Conservation (phyloP, 1,140 invertebrate species). For the Pogonus chalceus region DNA sequence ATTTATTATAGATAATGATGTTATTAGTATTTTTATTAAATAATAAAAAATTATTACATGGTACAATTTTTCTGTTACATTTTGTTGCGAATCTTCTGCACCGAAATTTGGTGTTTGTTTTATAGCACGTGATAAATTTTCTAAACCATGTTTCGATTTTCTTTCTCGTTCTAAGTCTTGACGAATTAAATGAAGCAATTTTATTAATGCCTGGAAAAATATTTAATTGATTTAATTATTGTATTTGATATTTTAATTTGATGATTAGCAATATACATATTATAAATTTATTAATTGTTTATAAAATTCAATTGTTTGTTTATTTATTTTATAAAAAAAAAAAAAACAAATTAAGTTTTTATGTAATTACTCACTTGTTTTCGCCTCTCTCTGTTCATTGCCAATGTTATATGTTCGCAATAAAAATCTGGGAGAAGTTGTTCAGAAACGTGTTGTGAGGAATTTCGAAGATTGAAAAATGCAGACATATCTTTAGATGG, state of each 20-base stretch:
- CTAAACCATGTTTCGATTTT: slow-evolving; percentile 74
- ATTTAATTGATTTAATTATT: slow-evolving; percentile 1
- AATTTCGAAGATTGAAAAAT: slow-evolving; percentile 47
- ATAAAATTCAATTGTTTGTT: not conserved
- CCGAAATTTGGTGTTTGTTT: slow-evolving; percentile 82
- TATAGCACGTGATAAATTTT: slow-evolving; percentile 84
- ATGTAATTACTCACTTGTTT: slow-evolving; percentile 49
- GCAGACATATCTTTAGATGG: slow-evolving; percentile 62
- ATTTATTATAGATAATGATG: slow-evolving; percentile 5
- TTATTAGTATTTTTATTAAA: slow-evolving; percentile 8
- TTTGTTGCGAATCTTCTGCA: slow-evolving; percentile 82
- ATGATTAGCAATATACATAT: not conserved
- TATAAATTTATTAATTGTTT: not conserved
- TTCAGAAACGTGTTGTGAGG: slow-evolving; percentile 47
- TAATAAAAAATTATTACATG: slow-evolving; percentile 50
- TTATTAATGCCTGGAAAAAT: slow-evolving; percentile 54
- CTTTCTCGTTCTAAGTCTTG: slow-evolving; percentile 77
- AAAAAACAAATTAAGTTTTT: slow-evolving; percentile 8
- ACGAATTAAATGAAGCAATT: slow-evolving; percentile 70
- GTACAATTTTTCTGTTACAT: slow-evolving; percentile 81
- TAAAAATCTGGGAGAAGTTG: slow-evolving; percentile 89
- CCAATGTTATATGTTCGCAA: slow-evolving; percentile 84
- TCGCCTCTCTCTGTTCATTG: slow-evolving; percentile 83
- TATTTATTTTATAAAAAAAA: slow-evolving; percentile 7
- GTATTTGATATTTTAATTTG: too few species aligned